Percentiles rank a stretch among this genome's conserved stretches.
Conservation (phyloP, 2,797 vertebrate genomes). For the Catamblyrhynchus diadema region DNA sequence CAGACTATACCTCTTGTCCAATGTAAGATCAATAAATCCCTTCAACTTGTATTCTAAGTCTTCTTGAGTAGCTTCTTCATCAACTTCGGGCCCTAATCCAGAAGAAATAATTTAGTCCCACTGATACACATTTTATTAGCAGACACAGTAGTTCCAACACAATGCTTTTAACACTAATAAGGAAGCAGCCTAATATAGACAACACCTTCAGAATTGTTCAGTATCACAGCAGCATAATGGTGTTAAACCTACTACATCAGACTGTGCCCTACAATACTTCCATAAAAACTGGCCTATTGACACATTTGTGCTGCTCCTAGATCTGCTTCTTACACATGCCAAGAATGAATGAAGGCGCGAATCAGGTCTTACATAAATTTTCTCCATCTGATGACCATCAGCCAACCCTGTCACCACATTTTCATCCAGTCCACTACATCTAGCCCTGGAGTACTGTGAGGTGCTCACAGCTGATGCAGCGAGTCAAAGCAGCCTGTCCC, state of each 20-base stretch:
- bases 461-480: background rate
- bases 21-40: constrained; percentile 92
- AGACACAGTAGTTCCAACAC: background rate
- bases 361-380: background rate
- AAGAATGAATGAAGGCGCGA: fast-evolving
- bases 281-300: background rate
- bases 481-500: background rate
- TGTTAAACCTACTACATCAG: background rate
- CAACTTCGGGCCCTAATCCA: constrained; percentile 84
- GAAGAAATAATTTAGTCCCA: background rate
- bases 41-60: constrained; percentile 96
- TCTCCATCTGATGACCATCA: background rate
- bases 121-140: background rate
- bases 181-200: background rate
- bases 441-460: fast-evolving
- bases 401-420: background rate
- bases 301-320: background rate
- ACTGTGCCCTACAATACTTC: background rate
- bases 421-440: background rate
- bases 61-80: constrained; percentile 90
- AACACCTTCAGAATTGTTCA: background rate
- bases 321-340: background rate
- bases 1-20: constrained; percentile 90
- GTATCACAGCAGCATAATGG: background rate
- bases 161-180: background rate